Base-by-base conservation (phyloP, 2,888 invertebrate genomes). In the Liodrosophila aerea region DNA sequence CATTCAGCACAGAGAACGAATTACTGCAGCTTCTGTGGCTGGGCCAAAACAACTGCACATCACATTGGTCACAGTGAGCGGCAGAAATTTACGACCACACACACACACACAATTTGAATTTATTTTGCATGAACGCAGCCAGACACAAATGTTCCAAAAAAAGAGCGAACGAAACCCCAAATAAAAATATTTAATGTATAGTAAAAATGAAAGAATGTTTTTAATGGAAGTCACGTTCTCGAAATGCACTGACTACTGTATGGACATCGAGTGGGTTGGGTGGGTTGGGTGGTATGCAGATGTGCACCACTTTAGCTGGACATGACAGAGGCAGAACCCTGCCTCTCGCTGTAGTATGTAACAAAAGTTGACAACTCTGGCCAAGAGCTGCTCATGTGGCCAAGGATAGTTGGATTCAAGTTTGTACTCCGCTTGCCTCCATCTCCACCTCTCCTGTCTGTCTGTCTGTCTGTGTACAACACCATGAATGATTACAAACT, bases 401-500 rank as follows among this genome's bases (percentile, higher is more conserved):
- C 27, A 30, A 7, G 30, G 13, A 13, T 57, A 30, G 43, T 27
- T n/a, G 33, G 22, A 9, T 51, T 34, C 13, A 15, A 39, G 29
- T 40, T 50, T 43, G 5, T 22, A 22, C 5, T 7, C 2, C 7
- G 13, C 9, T 15, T 72, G 56, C 53, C 58, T 56, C 22, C 22
- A 2, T 22, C 22, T 22, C 22, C 22, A 2, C 5, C 22, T 22
- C 22, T 22, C 61, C 51, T 64, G 46, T 45, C 36, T 41, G 45
- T 31, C 40, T 51, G 63, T 57, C 63, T 58, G 51, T 52, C 61
- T 56, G 46, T 63, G 50, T 63, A 36, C 50, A 52, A 58, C 44
- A 53, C 61, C 52, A 61, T 66, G 74, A 73, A 71, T 73, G 73
- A 73, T 73, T 74, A 71, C 71, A 67, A 73, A 67, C 61, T 73